Percentiles rank a stretch among this genome's conserved stretches.
These are phyloP conservation scores for Leptopilina clavipes DNA, from an alignment of 1,140 invertebrate species.

Conservation along the genomic window DNA sequence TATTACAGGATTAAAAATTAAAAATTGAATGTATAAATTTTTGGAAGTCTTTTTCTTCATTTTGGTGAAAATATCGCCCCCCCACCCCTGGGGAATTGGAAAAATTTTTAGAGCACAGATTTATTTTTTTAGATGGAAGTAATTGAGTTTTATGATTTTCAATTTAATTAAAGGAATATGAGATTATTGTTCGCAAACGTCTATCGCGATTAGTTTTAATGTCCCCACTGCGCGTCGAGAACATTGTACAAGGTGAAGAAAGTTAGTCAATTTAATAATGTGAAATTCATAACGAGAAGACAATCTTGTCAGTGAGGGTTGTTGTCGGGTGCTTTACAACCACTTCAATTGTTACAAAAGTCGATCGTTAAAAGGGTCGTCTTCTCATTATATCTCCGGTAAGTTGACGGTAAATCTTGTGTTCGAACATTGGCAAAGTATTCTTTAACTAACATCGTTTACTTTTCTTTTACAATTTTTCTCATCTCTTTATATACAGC, in stretches of 20 bases:
- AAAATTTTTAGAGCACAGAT: no score
- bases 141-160: no score
- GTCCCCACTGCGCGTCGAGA: background rate
- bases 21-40: no score
- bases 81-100: no score
- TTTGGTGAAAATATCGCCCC: no score
- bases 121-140: no score
- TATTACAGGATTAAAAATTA: no score
- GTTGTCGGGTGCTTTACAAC: conserved; percentile 30
- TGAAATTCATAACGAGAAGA: conserved; percentile 24
- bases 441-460: conserved; percentile 55
- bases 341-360: conserved; percentile 53
- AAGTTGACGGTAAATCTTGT: conserved; percentile 55
- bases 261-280: conserved; percentile 20
- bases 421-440: conserved; percentile 49
- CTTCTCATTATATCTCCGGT: conserved; percentile 60
- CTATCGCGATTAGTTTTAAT: no score
- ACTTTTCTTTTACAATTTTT: background rate
- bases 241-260: conserved; percentile 21
- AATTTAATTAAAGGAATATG: no score
- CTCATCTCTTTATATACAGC: conserved; percentile 6
- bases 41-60: no score
- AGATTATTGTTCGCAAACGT: no score
- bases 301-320: conserved; percentile 19
- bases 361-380: conserved; percentile 57